These are phyloP conservation scores for Channa striata DNA, from an alignment of 2,797 vertebrate genomes.

Conservation along the genomic window DNA sequence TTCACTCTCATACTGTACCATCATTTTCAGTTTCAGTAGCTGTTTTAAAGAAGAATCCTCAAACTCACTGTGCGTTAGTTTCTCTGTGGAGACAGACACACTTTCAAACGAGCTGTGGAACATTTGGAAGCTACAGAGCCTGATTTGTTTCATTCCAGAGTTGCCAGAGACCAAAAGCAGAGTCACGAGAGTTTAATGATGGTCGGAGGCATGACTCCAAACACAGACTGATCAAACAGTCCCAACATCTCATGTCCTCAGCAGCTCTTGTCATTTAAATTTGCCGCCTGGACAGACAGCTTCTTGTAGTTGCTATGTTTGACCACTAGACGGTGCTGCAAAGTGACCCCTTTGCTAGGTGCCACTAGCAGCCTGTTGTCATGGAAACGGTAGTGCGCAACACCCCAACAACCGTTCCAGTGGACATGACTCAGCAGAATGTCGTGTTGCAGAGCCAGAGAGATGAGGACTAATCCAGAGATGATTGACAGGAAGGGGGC, in stretches of 20 bases:
- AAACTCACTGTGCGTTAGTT: too few relatives aligned
- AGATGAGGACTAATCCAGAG: conserved; percentile 2
- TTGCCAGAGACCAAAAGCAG: too few relatives aligned
- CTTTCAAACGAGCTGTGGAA: too few relatives aligned
- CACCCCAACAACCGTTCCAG: conserved; percentile 59
- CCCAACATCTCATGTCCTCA: neutral
- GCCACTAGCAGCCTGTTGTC: conserved; percentile 75
- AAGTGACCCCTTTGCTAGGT: conserved; percentile 52
- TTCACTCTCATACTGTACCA: too few relatives aligned
- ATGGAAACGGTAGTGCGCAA: conserved; percentile 74
- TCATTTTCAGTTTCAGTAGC: too few relatives aligned
- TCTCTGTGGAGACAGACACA: too few relatives aligned
- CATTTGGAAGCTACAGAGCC: too few relatives aligned
- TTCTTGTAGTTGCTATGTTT: conserved; percentile 5
- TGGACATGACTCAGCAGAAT: conserved; percentile 80
- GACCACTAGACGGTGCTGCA: conserved; percentile 56
- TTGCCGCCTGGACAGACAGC: too few relatives aligned
- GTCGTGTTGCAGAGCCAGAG: conserved; percentile 8
- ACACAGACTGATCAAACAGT: neutral
- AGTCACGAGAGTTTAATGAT: too few relatives aligned
- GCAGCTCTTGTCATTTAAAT: neutral
- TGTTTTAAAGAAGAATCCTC: too few relatives aligned
- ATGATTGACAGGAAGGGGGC: conserved; percentile 5
- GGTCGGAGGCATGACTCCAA: too few relatives aligned
- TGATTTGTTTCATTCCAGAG: too few relatives aligned